These are phyloP conservation scores for Crotophaga sulcirostris DNA, from an alignment of 2,113 vertebrate species.

Conservation along the genomic window DNA sequence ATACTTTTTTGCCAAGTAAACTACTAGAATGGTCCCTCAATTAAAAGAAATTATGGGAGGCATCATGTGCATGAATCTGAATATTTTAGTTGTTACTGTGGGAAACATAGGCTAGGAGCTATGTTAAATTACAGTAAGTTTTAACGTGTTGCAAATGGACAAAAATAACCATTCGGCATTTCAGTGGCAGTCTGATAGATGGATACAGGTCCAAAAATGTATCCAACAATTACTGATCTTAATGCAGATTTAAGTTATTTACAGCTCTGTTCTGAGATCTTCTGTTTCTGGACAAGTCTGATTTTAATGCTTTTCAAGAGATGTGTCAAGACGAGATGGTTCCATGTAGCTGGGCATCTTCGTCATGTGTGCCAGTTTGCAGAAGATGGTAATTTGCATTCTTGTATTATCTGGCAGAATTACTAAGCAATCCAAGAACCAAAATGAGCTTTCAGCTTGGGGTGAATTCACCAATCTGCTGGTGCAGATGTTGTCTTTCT, in stretches of 20 bases:
- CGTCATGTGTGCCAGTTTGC: background rate
- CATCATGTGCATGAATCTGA: background rate
- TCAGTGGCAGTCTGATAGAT: background rate
- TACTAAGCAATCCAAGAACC: background rate
- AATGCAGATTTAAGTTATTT: slow-evolving; percentile 5
- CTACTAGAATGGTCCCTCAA: background rate
- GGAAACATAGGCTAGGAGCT: background rate
- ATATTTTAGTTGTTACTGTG: background rate
- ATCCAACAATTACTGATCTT: background rate
- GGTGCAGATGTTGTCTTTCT: background rate
- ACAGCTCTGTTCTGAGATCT: background rate
- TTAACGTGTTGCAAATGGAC: background rate
- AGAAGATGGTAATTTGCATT: background rate
- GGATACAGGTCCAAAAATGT: background rate
- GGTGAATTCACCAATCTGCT: background rate
- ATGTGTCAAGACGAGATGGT: background rate
- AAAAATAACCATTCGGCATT: background rate
- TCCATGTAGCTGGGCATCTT: background rate
- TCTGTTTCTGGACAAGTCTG: background rate
- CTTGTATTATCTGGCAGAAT: background rate
- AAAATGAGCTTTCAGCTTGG: background rate
- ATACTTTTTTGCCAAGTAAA: background rate
- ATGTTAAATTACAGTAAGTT: background rate
- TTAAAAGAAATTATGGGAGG: background rate
- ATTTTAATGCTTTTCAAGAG: background rate